These are phyloP conservation scores for Pinctada fucata DNA, from an alignment of 2,888 invertebrate genomes.

Conservation along the genomic window DNA sequence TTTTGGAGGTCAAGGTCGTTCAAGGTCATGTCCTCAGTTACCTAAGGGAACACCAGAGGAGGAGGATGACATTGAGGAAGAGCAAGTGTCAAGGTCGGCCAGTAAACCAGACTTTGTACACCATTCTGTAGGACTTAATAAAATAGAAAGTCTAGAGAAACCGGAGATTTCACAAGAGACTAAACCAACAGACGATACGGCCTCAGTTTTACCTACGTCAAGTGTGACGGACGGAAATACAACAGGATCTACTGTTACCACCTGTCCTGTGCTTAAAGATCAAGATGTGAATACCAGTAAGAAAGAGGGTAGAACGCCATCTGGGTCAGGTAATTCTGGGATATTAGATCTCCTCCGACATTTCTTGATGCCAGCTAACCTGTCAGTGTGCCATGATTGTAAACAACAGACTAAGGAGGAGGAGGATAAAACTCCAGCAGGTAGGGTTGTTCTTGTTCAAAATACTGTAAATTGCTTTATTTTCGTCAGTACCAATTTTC, in stretches of 20 bases:
- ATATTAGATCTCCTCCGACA: not conserved
- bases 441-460: not conserved
- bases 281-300: not conserved
- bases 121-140: constrained; percentile 4
- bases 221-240: constrained; percentile 1
- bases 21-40: constrained; percentile 59
- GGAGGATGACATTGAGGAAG: constrained; percentile 36
- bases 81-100: constrained; percentile 45
- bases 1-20: constrained; percentile 44
- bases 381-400: constrained; percentile 50
- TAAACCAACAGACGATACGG: not conserved
- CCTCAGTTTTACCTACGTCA: constrained; percentile 3
- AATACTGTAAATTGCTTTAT: too few relatives aligned
- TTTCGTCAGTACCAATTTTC: too few relatives aligned
- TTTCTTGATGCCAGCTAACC: constrained; percentile 12
- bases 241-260: constrained; percentile 13
- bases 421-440: not conserved
- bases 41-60: constrained; percentile 47
- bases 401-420: constrained; percentile 15
- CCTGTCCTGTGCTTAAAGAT: not conserved
- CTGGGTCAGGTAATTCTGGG: not conserved
- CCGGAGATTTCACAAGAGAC: not conserved
- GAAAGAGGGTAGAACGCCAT: too few relatives aligned
- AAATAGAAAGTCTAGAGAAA: not conserved
- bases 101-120: constrained; percentile 30